Evolutionary conservation across 2,113 vertebrate genomes (phyloP).

Genomic region (Mesocricetus auratus): DNA sequence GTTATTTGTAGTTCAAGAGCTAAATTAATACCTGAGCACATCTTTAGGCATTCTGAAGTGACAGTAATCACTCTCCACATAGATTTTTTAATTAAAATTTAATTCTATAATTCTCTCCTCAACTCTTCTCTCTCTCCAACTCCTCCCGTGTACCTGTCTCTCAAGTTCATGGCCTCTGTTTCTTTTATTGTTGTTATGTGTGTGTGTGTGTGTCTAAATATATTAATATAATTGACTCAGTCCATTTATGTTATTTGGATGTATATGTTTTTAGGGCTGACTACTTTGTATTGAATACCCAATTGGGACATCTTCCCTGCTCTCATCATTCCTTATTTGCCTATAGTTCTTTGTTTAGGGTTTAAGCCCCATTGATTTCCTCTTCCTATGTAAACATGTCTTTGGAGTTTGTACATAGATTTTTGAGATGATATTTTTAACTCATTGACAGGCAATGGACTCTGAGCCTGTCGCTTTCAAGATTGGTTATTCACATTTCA

Average conservation of each 20-base stretch:
- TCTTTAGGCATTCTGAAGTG: slow-evolving; percentile 29
- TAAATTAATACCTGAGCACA: slow-evolving; percentile 17
- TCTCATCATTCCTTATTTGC: background rate
- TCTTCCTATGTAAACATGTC: too few species aligned
- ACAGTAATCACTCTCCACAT: background rate
- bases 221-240: background rate
- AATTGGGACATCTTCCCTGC: background rate
- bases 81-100: slow-evolving; percentile 25
- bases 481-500: slow-evolving; percentile 31
- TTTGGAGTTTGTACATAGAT: background rate
- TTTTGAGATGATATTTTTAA: slow-evolving; percentile 56
- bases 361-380: background rate
- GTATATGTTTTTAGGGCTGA: background rate
- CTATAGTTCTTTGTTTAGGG: background rate
- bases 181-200: background rate
- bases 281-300: background rate
- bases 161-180: background rate
- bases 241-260: background rate
- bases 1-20: slow-evolving; percentile 47
- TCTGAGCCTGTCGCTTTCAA: background rate
- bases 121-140: background rate
- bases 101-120: background rate
- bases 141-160: background rate
- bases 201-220: background rate
- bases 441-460: background rate